Conservation (phyloP, 2,797 vertebrate species). For the Cyprinodon diabolis region DNA sequence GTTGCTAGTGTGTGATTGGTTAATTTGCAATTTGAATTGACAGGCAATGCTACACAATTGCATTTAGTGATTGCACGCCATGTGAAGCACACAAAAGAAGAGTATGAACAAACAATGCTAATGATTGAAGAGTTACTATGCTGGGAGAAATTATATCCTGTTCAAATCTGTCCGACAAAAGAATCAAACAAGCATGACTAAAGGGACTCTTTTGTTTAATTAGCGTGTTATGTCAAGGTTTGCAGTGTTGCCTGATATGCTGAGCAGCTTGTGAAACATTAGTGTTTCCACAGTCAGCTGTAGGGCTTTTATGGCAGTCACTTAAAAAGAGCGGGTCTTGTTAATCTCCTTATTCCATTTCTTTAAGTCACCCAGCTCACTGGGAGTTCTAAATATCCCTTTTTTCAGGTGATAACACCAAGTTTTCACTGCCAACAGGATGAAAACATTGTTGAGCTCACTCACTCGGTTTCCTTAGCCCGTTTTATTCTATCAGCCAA, state of each 20-base stretch:
- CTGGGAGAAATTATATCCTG: background rate
- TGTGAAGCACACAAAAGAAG: background rate
- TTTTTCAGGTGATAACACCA: background rate
- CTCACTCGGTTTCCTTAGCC: background rate
- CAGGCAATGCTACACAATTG: background rate
- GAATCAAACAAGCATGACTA: slow-evolving; percentile 10
- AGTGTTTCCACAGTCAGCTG: background rate
- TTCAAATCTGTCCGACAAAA: background rate
- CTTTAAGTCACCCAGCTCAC: too few relatives aligned
- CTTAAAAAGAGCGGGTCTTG: background rate
- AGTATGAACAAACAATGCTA: background rate
- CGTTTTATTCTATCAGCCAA: background rate
- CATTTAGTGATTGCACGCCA: background rate
- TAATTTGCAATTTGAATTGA: background rate
- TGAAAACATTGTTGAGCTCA: background rate
- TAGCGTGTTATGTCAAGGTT: slow-evolving; percentile 1
- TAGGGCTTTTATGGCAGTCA: slow-evolving; percentile 2
- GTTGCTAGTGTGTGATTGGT: background rate
- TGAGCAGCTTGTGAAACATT: slow-evolving; percentile 10
- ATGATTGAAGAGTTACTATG: slow-evolving; percentile 2
- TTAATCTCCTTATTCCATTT: slow-evolving; percentile 10
- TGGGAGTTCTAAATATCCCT: background rate
- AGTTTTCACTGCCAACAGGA: background rate
- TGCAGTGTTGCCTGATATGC: slow-evolving; percentile 3
- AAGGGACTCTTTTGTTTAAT: slow-evolving; percentile 3